These are phyloP conservation scores for Neomorphus geoffroyi DNA, from an alignment of 2,797 vertebrate genomes.

Conservation along the genomic window DNA sequence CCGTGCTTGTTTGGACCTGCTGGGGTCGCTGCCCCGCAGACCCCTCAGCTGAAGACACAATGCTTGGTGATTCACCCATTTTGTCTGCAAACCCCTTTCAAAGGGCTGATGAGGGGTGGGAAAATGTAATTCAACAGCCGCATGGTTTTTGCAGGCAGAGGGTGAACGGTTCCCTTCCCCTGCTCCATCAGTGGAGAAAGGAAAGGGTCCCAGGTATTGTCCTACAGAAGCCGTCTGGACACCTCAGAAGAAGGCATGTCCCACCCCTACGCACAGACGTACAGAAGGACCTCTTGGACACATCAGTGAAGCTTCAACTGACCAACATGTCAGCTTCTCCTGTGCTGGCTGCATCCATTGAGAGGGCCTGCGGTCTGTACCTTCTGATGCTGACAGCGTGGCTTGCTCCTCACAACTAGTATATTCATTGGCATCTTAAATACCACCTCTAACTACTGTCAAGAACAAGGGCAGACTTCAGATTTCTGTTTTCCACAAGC, in stretches of 20 bases:
- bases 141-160: background rate
- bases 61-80: background rate
- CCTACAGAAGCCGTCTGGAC: background rate
- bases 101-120: background rate
- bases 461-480: background rate
- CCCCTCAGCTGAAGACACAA: background rate
- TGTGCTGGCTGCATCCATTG: rapidly evolving
- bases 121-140: background rate
- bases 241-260: background rate
- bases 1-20: background rate
- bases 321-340: background rate
- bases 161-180: background rate
- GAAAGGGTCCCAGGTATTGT: background rate
- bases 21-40: background rate
- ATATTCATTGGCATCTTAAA: background rate
- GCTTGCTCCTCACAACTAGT: background rate
- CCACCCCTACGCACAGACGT: background rate
- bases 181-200: background rate
- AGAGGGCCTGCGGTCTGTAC: background rate
- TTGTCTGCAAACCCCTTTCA: background rate
- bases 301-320: background rate
- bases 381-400: rapidly evolving
- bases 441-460: background rate
- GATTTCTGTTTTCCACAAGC: background rate
- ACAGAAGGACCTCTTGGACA: background rate